phyloP scores from a whole-genome alignment of 2,113 vertebrate genomes.

The Erythrocercus mccallii region DNA sequence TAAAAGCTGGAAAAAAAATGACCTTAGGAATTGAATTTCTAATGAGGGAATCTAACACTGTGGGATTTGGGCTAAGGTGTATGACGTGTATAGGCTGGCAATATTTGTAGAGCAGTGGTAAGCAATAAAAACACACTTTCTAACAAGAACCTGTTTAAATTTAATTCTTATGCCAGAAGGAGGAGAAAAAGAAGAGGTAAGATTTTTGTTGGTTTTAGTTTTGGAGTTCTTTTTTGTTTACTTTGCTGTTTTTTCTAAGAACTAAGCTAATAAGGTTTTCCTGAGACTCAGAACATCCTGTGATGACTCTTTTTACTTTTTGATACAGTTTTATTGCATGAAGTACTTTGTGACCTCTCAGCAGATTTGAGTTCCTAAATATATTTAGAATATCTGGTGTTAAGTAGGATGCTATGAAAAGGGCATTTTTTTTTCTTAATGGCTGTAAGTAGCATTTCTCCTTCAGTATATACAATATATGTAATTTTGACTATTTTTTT shows the following conservation, averaged over 20 bases:
- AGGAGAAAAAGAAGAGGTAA: not conserved
- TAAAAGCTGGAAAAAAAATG: not conserved
- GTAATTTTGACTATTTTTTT: not conserved
- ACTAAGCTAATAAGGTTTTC: not conserved
- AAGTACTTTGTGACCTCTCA: not conserved
- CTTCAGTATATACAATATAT: not conserved
- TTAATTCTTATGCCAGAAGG: not conserved
- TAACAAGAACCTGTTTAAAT: not conserved
- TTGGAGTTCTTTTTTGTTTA: not conserved
- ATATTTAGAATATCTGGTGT: not conserved
- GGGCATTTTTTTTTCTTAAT: not conserved
- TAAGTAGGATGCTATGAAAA: not conserved
- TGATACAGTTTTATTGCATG: not conserved
- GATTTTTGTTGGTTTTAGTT: not conserved
- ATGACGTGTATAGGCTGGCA: not conserved
- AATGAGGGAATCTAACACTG: not conserved
- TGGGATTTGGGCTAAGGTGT: not conserved
- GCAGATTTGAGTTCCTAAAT: not conserved
- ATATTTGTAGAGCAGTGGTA: not conserved
- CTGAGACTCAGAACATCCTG: not conserved
- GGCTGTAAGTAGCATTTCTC: not conserved
- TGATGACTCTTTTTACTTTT: not conserved
- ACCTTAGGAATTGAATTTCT: not conserved
- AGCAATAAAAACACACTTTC: not conserved
- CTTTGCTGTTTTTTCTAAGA: not conserved